Evolutionary conservation across 2,888 invertebrate genomes (phyloP), one percentile per base, ranked within the genome.

Genomic region (Agriopis leucophaearia): DNA sequence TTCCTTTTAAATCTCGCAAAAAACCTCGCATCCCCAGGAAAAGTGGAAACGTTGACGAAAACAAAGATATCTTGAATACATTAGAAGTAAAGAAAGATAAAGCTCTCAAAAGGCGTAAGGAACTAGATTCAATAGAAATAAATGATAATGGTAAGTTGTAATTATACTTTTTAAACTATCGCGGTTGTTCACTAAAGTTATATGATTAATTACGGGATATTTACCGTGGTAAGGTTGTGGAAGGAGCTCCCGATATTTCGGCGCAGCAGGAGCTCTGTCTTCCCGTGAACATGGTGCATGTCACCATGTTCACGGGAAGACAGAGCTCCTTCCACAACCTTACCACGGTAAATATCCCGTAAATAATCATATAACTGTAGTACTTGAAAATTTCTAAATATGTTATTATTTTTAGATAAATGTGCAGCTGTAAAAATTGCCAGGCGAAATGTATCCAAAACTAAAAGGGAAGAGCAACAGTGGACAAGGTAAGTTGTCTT

Each of bases 1-100:
- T 95, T 67, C 88, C 93, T 9, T 95, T 95, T 73, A 91, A 87
- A 73, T 83, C 90, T 36, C 88, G 94, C 12, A 95, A 95, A 75
- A 94, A 88, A 70, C 84, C 88, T 6, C 79, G 81, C 70, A 66
- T 82, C 40, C 78, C 75, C 55, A 75, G 72, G 54, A 82, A 78
- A 57, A 80, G 78, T 69, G 72, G 66, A 16, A 81, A 83, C 74
- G 72, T 76, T n/a, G 85, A 88, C 69, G 90, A 91, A 80, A 91
- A 90, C 78, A 78, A 85, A 78, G 81, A 86, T 64, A 80, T 80
- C 44, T 72, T 80, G 4, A 88, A 87, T 65, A 81, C 66, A 42
- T 15, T 45, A 16, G 78, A 79, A 60, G 52, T 64, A 18, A 66
- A 71, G n/a, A 78, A 73, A 38, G 67, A 70, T 48, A 78, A 54